These are phyloP conservation scores for Indicator maculatus DNA, from an alignment of 2,113 vertebrate genomes.

Conservation along the genomic window DNA sequence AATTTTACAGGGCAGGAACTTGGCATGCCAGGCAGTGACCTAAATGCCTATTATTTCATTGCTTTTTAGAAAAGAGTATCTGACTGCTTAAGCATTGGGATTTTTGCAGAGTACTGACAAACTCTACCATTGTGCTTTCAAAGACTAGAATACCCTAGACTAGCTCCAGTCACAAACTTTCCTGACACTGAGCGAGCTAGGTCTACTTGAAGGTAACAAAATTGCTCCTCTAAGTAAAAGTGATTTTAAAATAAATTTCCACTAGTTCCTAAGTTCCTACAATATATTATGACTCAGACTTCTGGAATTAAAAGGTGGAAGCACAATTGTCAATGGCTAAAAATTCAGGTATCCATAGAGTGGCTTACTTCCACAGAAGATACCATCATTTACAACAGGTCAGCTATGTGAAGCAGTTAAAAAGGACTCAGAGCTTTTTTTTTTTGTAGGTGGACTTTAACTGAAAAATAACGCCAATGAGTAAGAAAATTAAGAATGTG, in stretches of 20 bases:
- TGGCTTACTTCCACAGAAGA: background rate
- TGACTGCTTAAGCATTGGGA: background rate
- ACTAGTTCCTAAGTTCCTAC: background rate
- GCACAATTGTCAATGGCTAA: background rate
- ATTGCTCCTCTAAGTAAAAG: background rate
- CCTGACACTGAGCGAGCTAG: background rate
- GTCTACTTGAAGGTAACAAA: background rate
- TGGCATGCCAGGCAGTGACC: background rate
- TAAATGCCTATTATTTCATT: slow-evolving; percentile 5
- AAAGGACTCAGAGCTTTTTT: background rate
- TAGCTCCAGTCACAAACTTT: background rate
- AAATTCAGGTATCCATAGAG: background rate
- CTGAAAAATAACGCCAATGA: background rate
- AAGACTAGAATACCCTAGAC: background rate
- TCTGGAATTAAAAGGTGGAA: background rate
- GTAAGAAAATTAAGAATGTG: background rate
- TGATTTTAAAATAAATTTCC: slow-evolving; percentile 36
- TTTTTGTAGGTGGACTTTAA: background rate
- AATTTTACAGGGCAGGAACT: slow-evolving; percentile 29
- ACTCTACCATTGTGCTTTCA: background rate
- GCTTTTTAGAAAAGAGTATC: background rate
- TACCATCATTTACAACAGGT: background rate
- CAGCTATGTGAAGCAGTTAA: background rate
- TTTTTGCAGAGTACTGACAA: background rate
- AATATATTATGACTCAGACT: background rate